These are phyloP conservation scores for Hyles euphorbiae DNA, from an alignment of 1,140 invertebrate genomes.

Conservation along the genomic window DNA sequence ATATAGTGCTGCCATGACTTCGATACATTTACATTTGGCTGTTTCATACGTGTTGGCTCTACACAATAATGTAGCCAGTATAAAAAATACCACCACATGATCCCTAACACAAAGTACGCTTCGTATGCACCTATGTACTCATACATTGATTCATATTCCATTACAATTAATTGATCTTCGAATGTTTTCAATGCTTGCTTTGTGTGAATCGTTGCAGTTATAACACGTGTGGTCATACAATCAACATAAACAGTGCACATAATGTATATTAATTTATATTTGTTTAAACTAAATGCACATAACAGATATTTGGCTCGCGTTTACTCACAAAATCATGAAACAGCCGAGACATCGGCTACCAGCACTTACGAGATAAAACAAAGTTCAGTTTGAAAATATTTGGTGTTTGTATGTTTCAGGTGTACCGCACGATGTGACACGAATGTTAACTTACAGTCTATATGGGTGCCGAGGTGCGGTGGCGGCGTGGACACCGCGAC, in stretches of 20 bases:
- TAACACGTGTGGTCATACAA: background rate
- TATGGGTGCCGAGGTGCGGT: slow-evolving; percentile 38
- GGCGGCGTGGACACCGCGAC: slow-evolving; percentile 37
- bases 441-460: slow-evolving; percentile 66
- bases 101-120: slow-evolving; percentile 23
- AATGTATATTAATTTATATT: too few relatives aligned
- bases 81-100: slow-evolving; percentile 22
- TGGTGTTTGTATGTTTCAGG: slow-evolving; percentile 62
- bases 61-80: slow-evolving; percentile 23
- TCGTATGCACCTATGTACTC: slow-evolving; percentile 15
- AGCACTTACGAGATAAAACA: slow-evolving; percentile 51
- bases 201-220: slow-evolving; percentile 30
- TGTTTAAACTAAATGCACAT: slow-evolving; percentile 11
- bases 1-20: slow-evolving; percentile 1
- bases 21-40: slow-evolving; percentile 14
- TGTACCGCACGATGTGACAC: slow-evolving; percentile 57
- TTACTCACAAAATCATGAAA: slow-evolving; percentile 30
- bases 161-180: slow-evolving; percentile 10
- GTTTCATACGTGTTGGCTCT: slow-evolving; percentile 11
- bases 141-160: slow-evolving; percentile 13
- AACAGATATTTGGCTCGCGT: background rate
- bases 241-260: background rate
- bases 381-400: slow-evolving; percentile 49
- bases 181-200: slow-evolving; percentile 9
- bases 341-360: slow-evolving; percentile 61